phyloP scores from a whole-genome alignment of 1,140 invertebrate genomes.

The Pseudomyrmex concolor region DNA sequence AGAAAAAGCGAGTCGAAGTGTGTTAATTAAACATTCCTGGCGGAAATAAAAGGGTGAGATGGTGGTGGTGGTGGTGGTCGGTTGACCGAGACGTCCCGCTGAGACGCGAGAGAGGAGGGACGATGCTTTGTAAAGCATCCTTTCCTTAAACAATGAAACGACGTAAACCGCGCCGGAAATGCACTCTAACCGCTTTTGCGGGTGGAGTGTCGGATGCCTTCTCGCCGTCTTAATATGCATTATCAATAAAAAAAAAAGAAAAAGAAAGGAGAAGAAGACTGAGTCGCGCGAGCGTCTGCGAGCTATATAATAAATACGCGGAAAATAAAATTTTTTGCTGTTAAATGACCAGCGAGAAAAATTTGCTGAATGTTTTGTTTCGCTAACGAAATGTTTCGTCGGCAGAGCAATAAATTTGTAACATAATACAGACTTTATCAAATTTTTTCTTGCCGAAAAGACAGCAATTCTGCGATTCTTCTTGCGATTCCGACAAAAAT shows the following conservation, averaged over 20 bases:
- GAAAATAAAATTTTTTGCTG: too few relatives aligned
- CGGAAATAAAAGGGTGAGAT: conserved; percentile 42
- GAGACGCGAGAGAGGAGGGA: conserved; percentile 44
- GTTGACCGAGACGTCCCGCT: conserved; percentile 17
- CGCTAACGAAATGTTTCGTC: too few relatives aligned
- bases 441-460: too few relatives aligned
- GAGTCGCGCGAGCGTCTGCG: too few relatives aligned
- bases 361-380: too few relatives aligned
- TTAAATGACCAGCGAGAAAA: too few relatives aligned
- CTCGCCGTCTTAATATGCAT: not conserved
- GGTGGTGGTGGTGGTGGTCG: conserved; percentile 45
- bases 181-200: conserved; percentile 18
- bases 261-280: too few relatives aligned
- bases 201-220: not conserved
- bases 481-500: too few relatives aligned
- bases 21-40: conserved; percentile 74
- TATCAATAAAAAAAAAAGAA: not conserved
- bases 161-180: conserved; percentile 21
- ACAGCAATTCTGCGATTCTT: too few relatives aligned
- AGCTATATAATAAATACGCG: not conserved
- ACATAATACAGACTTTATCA: too few relatives aligned
- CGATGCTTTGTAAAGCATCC: conserved; percentile 57
- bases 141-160: conserved; percentile 43
- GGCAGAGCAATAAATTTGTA: too few relatives aligned
- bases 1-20: conserved; percentile 68